phyloP scores from a whole-genome alignment of 2,113 vertebrate genomes.

The Microcebus lehilahytsara region DNA sequence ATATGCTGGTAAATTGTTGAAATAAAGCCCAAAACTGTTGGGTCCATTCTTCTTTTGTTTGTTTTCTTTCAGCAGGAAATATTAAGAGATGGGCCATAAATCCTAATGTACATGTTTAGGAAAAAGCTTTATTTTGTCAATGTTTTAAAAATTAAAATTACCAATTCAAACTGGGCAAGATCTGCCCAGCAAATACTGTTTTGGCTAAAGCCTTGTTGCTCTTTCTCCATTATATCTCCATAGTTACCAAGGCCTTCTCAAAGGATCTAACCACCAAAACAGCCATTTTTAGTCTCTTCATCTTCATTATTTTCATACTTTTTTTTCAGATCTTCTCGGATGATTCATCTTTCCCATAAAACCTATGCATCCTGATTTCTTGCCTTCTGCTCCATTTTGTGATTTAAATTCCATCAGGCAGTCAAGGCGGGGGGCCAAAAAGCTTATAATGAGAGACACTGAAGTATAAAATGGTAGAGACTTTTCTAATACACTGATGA shows the following conservation, averaged over 20 bases:
- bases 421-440: neutral
- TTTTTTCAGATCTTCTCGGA: slow-evolving; percentile 39
- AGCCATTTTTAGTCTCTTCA: neutral
- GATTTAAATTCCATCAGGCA: slow-evolving; percentile 48
- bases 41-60: neutral
- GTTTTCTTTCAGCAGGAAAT: slow-evolving; percentile 29
- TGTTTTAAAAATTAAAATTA: slow-evolving; percentile 33
- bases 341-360: slow-evolving; percentile 26
- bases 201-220: neutral
- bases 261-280: neutral
- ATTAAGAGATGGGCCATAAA: neutral
- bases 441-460: slow-evolving; percentile 66
- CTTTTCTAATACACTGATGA: slow-evolving; percentile 75
- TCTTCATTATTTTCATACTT: neutral
- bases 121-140: neutral
- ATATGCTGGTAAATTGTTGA: neutral
- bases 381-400: slow-evolving; percentile 28
- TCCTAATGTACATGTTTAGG: neutral
- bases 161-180: neutral
- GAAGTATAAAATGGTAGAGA: slow-evolving; percentile 71
- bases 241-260: neutral
- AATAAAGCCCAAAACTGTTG: neutral
- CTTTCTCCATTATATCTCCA: neutral
- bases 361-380: neutral
- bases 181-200: neutral